A percentile compares a stretch with the other conserved stretches of the same genome.
Conservation (phyloP, 2,797 vertebrate genomes). For the Sebastiscus albofasciatus region DNA sequence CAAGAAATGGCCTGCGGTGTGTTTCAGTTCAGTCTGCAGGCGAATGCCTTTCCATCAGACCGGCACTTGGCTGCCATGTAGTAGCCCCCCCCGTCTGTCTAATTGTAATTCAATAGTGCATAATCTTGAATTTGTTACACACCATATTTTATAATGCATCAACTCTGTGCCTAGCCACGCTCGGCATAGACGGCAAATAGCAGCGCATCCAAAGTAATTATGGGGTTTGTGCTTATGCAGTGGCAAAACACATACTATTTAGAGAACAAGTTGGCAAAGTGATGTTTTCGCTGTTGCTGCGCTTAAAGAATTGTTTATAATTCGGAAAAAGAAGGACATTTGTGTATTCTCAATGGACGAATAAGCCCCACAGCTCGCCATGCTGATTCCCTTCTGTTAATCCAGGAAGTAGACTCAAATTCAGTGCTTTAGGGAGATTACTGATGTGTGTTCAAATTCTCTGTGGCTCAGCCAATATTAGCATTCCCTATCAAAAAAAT, state of each 20-base stretch:
- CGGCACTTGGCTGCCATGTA: slow-evolving; percentile 44
- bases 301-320: slow-evolving; percentile 46
- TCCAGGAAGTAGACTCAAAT: slow-evolving; percentile 53
- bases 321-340: slow-evolving; percentile 41
- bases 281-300: slow-evolving; percentile 38
- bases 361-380: slow-evolving; percentile 29
- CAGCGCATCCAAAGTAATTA: slow-evolving; percentile 61
- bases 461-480: slow-evolving; percentile 43
- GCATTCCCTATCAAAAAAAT: slow-evolving; percentile 26
- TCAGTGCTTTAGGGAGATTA: slow-evolving; percentile 51
- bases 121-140: slow-evolving; percentile 79
- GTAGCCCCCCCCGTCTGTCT: slow-evolving; percentile 49
- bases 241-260: slow-evolving; percentile 47
- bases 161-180: slow-evolving; percentile 49
- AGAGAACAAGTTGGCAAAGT: slow-evolving; percentile 39
- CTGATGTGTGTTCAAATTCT: slow-evolving; percentile 52
- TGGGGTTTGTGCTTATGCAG: slow-evolving; percentile 47
- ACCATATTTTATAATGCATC: slow-evolving; percentile 63
- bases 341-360: slow-evolving; percentile 46
- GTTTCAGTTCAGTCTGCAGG: slow-evolving; percentile 28
- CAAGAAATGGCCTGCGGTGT: slow-evolving; percentile 38
- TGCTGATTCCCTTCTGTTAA: slow-evolving; percentile 48
- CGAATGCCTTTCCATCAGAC: slow-evolving; percentile 51
- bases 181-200: slow-evolving; percentile 47
- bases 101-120: slow-evolving; percentile 74